Percentiles rank a stretch among this genome's conserved stretches.
Conservation (phyloP, 1,140 invertebrate genomes). For the Potamilus streckersoni region DNA sequence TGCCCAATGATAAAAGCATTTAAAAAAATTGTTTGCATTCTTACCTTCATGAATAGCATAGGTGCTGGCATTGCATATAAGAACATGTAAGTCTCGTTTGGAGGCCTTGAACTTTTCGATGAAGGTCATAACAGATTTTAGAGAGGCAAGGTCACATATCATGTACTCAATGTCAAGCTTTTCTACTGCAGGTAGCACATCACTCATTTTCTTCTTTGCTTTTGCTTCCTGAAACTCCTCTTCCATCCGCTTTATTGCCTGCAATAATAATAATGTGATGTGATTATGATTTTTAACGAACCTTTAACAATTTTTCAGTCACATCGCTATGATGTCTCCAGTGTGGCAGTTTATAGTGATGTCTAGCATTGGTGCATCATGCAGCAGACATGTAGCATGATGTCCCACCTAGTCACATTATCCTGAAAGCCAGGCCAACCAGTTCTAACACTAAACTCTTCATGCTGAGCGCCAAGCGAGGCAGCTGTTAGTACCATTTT, state of each 20-base stretch:
- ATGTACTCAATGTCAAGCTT: conserved; percentile 23
- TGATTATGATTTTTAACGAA: too few relatives aligned
- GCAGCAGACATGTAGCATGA: too few relatives aligned
- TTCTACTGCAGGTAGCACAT: conserved; percentile 9
- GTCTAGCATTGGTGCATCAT: too few relatives aligned
- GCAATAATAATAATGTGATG: neutral
- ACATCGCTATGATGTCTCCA: too few relatives aligned
- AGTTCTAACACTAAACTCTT: too few relatives aligned
- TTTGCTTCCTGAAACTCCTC: conserved; percentile 21
- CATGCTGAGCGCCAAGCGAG: too few relatives aligned
- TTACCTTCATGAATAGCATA: conserved; percentile 25
- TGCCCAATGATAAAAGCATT: too few relatives aligned
- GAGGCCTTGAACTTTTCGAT: conserved; percentile 69
- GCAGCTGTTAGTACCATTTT: too few relatives aligned
- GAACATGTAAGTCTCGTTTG: conserved; percentile 77
- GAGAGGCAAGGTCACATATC: conserved; percentile 41
- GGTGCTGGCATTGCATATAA: conserved; percentile 56
- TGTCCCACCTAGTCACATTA: too few relatives aligned
- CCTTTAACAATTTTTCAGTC: too few relatives aligned
- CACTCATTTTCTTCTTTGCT: neutral
- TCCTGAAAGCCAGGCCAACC: too few relatives aligned
- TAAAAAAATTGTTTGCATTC: neutral
- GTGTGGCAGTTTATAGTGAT: too few relatives aligned
- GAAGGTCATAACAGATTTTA: conserved; percentile 48
- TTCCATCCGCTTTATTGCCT: conserved; percentile 24